Percentiles rank a stretch among this genome's conserved stretches.
Evolutionary conservation across 2,888 invertebrate genomes (phyloP).

Genomic region (Omphaloscelis lunosa): DNA sequence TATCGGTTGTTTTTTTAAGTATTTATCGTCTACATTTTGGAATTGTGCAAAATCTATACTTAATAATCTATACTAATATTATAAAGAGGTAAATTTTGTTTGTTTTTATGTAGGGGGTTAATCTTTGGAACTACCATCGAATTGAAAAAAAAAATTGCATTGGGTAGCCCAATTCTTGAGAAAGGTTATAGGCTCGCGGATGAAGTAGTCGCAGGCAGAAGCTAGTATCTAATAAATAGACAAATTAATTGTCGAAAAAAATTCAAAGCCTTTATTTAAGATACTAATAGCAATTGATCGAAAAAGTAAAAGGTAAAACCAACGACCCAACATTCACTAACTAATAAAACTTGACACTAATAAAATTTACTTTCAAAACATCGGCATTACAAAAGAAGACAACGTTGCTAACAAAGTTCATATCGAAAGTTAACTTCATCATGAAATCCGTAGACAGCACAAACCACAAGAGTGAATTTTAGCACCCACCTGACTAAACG

Average conservation of each 20-base stretch:
- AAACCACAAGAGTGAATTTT: neutral
- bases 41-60: neutral
- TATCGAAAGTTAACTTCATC: neutral
- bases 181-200: too few relatives aligned
- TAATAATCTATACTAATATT: too few relatives aligned
- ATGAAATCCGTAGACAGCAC: neutral
- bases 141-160: too few relatives aligned
- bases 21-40: too few relatives aligned
- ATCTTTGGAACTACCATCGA: too few relatives aligned
- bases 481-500: conserved; percentile 16
- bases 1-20: neutral
- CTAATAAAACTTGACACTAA: neutral
- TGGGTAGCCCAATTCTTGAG: too few relatives aligned
- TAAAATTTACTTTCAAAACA: neutral
- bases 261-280: neutral
- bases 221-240: neutral
- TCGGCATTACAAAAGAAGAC: neutral
- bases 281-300: neutral
- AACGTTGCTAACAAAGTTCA: neutral
- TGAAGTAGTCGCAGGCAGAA: too few relatives aligned
- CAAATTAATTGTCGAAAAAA: neutral
- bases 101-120: too few relatives aligned
- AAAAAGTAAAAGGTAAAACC: neutral
- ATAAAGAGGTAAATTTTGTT: too few relatives aligned
- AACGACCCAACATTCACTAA: neutral